Conservation (phyloP, 1,140 invertebrate genomes). For the Hormaphis cornu region DNA sequence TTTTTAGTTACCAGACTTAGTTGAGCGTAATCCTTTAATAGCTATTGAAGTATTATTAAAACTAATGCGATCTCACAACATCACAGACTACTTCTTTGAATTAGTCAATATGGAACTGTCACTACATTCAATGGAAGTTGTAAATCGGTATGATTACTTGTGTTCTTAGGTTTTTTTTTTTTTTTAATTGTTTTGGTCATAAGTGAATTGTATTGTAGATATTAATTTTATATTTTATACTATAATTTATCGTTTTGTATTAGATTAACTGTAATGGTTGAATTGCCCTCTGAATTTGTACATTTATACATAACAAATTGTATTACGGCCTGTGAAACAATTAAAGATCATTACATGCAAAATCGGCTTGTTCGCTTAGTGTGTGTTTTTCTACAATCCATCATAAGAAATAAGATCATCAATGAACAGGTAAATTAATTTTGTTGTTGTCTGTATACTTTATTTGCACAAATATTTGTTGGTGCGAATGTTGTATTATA, state of each 20-base stretch:
- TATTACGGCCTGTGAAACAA: constrained; percentile 93
- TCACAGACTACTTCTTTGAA: constrained; percentile 92
- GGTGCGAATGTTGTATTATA: too few relatives aligned
- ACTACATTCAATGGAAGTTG: constrained; percentile 96
- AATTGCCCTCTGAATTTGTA: constrained; percentile 89
- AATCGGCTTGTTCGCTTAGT: constrained; percentile 87
- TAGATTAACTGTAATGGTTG: constrained; percentile 79
- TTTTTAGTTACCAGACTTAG: constrained; percentile 74
- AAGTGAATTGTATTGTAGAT: not conserved
- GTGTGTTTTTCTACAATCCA: constrained; percentile 92
- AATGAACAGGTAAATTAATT: constrained; percentile 74
- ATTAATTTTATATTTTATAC: constrained; percentile 7
- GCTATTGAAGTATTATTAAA: constrained; percentile 89
- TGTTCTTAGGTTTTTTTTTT: too few relatives aligned
- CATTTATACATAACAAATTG: constrained; percentile 97
- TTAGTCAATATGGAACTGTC: constrained; percentile 98
- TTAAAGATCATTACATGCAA: constrained; percentile 94
- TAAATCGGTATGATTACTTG: constrained; percentile 89
- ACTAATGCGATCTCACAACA: constrained; percentile 86
- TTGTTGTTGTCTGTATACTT: too few relatives aligned
- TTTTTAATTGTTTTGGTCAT: not conserved
- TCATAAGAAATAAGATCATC: constrained; percentile 95
- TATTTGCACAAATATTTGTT: too few relatives aligned
- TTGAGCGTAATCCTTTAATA: constrained; percentile 94
- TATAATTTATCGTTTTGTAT: constrained; percentile 33